Evolutionary conservation across 1,140 invertebrate genomes (phyloP), one percentile per base, ranked within the genome.

Genomic region (Gerris buenoi): DNA sequence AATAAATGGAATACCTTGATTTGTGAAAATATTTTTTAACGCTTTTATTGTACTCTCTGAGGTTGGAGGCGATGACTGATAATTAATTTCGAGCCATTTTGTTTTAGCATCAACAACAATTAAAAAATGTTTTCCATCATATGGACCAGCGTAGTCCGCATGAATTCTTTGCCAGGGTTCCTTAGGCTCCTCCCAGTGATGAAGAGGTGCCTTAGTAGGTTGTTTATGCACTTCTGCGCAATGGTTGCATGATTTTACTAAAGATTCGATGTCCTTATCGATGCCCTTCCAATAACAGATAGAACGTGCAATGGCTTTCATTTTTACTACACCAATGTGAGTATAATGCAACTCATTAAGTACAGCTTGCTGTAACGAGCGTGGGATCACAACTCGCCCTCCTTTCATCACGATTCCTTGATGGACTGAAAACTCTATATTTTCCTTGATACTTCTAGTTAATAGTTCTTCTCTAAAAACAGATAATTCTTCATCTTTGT

Each of bases 91-190:
- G 46, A 66, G 67, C 74, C 74, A 74, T 68, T 72, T 74, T 58
- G 74, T 72, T 65, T 70, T 69, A 25, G 70, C 67, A 71, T 82
- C 80, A 0, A 77, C 72, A 0, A 80, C 65, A 22, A 81, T 73
- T 23, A 81, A 66, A 68, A 77, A 80, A 67, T 70, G 73, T 62
- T 74, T 68, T 0, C 71, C 72, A 57, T 73, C 57, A 63, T 72
- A 71, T 15, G 72, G 72, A 15, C 73, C 73, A 33, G 70, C 67
- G 67, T 73, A 74, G 70, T 75, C 72, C 0, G 67, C 63, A 68
- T 76, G 74, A 2, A 76, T 56, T 57, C 74, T 23, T 28, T 72
- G 56, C 66, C 71, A 76, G 64, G 14, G 27, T 69, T 66, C 18
- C 10, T n/a, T n/a, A n/a, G n/a, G n/a, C n/a, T n/a, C n/a, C n/a